Base-by-base conservation (phyloP, 1,140 invertebrate species). In the Triops cancriformis region DNA sequence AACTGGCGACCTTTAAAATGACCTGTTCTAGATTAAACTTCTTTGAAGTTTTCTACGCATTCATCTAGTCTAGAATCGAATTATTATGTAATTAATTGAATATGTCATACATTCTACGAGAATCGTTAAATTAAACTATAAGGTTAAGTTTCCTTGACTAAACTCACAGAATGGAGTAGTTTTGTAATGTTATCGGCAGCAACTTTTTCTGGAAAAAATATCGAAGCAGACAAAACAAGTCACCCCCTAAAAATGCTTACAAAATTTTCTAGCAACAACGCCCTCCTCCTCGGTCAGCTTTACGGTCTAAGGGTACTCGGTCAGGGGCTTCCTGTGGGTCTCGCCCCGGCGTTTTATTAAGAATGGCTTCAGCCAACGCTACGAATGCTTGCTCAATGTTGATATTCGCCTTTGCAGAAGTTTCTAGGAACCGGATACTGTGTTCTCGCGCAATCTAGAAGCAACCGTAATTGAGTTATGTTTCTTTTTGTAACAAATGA, bases 341-440 rank as follows among this genome's bases (percentile, higher is more conserved):
- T 79, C 87, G 87, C 1, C 89, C 90, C 75, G 90, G 87, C 76
- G 90, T 91, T 85, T 96, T 97, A 83, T 95, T 92, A 80, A 97
- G 87, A 83, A 99, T 99, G 80, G 96, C 95, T 88, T 96, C 94
- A 76, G 97, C 96, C 83, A 99, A 86, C 85, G 98, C 96, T 84
- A 94, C 95, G 87, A 99, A 99, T 75, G 97, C 97, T 83, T 92
- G 91, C 83, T 99, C 97, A 79, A 99, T 98, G 86, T 99, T 99
- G 82, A 98, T 94, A 83, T 98, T 97, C 77, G 95, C 93, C 86
- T 99, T 99, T 51, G 98, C 98, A 81, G 96, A 98, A 26, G 98
- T 99, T 88, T 99, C 98, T 91, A 99, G 93, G 88, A 99, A 99
- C 83, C 94, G 91, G 80, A 99, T 98, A 80, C 94, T 90, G 88